Evolutionary conservation across 2,113 vertebrate genomes (phyloP), one percentile per base, ranked within the genome.

Genomic region (Oxyruncus cristatus): DNA sequence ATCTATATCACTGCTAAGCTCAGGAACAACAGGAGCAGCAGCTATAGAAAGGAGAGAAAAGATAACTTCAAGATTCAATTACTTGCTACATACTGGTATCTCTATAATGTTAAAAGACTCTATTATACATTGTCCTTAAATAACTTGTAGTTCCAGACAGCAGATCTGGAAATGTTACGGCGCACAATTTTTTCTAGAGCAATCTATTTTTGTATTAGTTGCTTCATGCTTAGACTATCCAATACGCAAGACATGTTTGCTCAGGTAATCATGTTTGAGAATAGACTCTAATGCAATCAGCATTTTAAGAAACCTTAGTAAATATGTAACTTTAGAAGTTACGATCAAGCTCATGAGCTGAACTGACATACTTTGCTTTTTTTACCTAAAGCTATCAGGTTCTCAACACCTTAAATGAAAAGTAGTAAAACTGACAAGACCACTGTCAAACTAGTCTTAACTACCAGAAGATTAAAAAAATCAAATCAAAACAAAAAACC

Each of bases 1-100:
- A 97, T 99, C 99, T 92, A 99, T 98, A 96, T 99, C 99, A 93
- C 99, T 99, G 98, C 99, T 99, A 95, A 99, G 98, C 96, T 99
- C 99, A 52, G 99, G 99, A 59, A 99, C 99, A 83, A 99, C 99
- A 24, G 99, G 99, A 84, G 99, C 99, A 30, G 98, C 99, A 82
- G 99, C 99, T 99, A 65, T 23, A 77, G 92, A 90, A 85, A 85
- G 49, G 85, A 47, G 50, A 74, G 14, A 88, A 92, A 93, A 35
- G 5, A 88, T 86, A 73, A 72, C 46, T 96, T 97, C 55, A 66
- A 74, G 30, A 72, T 58, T 72, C 23, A 92, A 90, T 30, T 84
- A 71, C 28, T 44, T 74, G 35, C 44, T 75, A 66, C 26, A 50
- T 19, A 59, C 3, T n/a, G 10, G 4, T 59, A 77, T 35, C 28